phyloP scores from a whole-genome alignment of 2,797 vertebrate genomes.

The Hydrophis major region DNA sequence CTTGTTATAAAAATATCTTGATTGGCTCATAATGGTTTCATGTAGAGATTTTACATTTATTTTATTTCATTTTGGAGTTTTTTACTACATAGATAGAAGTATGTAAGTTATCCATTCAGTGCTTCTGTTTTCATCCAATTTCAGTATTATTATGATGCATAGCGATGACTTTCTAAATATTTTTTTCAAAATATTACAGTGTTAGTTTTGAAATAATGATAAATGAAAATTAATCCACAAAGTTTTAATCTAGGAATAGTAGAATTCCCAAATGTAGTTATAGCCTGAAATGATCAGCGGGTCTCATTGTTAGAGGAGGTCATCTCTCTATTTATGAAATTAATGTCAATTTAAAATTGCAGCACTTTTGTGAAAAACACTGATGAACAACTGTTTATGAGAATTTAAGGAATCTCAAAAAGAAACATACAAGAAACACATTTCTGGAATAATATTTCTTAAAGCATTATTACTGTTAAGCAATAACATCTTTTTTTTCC shows the following conservation, averaged over 20 bases:
- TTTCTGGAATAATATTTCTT: not conserved
- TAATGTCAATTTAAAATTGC: fast-evolving
- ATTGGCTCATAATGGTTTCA: not conserved
- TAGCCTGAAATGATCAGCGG: not conserved
- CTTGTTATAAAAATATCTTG: not conserved
- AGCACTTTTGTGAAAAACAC: not conserved
- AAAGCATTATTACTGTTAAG: conserved; percentile 38
- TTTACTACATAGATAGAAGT: not conserved
- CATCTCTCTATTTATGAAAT: fast-evolving
- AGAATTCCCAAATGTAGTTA: not conserved
- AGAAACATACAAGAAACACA: conserved; percentile 8
- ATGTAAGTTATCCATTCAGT: fast-evolving
- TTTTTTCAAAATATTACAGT: not conserved
- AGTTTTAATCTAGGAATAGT: not conserved
- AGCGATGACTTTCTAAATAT: not conserved
- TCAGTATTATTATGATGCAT: not conserved
- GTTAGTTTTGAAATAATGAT: not conserved
- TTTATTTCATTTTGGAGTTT: not conserved
- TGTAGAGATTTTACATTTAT: not conserved
- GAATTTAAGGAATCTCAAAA: not conserved
- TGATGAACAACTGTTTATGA: not conserved
- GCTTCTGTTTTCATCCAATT: fast-evolving
- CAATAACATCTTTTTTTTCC: conserved; percentile 28
- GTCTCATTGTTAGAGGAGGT: not conserved
- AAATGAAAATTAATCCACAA: not conserved